A percentile compares a stretch with the other conserved stretches of the same genome.
Conservation (phyloP, 2,113 vertebrate genomes). For the Chloropsis hardwickii region DNA sequence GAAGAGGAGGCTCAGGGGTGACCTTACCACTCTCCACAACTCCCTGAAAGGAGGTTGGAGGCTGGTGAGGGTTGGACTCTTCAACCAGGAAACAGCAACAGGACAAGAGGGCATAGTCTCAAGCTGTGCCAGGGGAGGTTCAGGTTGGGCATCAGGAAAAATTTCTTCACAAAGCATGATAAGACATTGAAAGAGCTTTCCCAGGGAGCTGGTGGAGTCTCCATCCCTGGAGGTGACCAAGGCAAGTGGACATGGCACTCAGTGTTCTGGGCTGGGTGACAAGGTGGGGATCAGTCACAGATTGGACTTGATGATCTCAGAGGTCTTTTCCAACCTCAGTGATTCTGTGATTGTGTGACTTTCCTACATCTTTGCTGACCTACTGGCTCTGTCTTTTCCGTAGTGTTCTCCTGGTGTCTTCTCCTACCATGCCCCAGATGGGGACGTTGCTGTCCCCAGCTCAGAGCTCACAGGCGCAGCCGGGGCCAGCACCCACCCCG, state of each 20-base stretch:
- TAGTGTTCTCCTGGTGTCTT: conserved; percentile 92
- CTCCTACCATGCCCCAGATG: conserved; percentile 90
- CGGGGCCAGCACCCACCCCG: conserved; percentile 65
- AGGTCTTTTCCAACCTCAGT: not conserved
- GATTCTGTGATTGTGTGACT: not conserved
- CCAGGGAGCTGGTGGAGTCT: not conserved
- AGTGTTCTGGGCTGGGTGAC: not conserved
- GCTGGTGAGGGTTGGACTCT: not conserved
- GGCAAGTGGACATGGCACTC: not conserved
- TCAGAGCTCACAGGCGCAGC: conserved; percentile 73
- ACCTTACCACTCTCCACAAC: not conserved
- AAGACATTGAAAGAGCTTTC: not conserved
- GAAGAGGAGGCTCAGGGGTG: not conserved
- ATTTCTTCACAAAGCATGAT: not conserved
- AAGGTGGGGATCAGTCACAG: not conserved
- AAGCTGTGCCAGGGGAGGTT: not conserved
- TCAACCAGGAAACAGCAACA: not conserved
- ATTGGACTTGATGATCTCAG: not conserved
- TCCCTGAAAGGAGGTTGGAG: not conserved
- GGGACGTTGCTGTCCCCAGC: conserved; percentile 84
- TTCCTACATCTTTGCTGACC: not conserved
- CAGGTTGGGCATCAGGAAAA: not conserved
- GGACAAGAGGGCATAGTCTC: not conserved
- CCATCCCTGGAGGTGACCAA: not conserved
- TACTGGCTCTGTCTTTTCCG: not conserved